phyloP scores from a whole-genome alignment of 2,113 vertebrate genomes.

The Uria lomvia region DNA sequence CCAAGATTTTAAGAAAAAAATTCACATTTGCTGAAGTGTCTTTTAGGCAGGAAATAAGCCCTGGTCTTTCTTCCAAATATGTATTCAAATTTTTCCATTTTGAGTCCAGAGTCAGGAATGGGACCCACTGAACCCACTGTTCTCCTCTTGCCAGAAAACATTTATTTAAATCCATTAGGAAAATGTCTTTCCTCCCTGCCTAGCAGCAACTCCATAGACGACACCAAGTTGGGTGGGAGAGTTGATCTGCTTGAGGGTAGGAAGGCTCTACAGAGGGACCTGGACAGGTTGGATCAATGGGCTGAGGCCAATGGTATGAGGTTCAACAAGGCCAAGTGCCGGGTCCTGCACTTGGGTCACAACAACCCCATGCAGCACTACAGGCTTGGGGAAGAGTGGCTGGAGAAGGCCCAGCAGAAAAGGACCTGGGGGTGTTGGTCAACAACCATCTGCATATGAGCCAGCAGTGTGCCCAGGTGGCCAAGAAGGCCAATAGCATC shows the following conservation, averaged over 20 bases:
- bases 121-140: neutral
- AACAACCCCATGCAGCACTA: fast-evolving
- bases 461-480: neutral
- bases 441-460: fast-evolving
- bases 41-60: neutral
- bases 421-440: neutral
- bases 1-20: neutral
- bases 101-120: neutral
- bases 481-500: neutral
- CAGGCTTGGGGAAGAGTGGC: neutral
- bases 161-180: neutral
- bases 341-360: neutral
- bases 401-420: neutral
- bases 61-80: neutral
- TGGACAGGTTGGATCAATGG: fast-evolving
- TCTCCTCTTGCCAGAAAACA: neutral
- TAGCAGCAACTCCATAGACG: neutral
- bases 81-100: neutral
- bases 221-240: fast-evolving
- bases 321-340: fast-evolving
- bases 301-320: fast-evolving
- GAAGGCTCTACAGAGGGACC: neutral
- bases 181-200: neutral
- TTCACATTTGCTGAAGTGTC: neutral
- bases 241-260: neutral